Evolutionary conservation across 2,113 vertebrate species (phyloP), one percentile per base, ranked within the genome.

Genomic region (Carlito syrichta): DNA sequence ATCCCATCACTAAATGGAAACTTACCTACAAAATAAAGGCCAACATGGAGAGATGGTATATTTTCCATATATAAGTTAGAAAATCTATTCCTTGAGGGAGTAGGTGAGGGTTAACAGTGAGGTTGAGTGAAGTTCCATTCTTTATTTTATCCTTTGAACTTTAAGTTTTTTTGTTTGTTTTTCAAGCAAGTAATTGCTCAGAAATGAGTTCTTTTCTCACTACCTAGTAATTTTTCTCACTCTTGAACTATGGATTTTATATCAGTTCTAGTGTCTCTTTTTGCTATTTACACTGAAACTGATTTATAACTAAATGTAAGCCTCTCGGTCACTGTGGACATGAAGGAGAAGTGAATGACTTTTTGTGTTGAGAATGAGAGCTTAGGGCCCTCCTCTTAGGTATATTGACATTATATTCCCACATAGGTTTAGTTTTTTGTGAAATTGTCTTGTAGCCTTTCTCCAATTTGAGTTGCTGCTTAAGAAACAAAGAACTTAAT

Each of bases 161-260:
- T 90, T 76, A 22, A 58, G 35, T 43, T 69, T 48, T 16, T 87
- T 92, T 97, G 38, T 78, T n/a, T n/a, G n/a, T n/a, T n/a, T n/a
- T n/a, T 92, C 35, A 94, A 92, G 84, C 45, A 90, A 94, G n/a
- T 78, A 85, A 94, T 88, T 92, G 45, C 20, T 81, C 32, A 93
- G 52, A 94, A 96, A 48, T 58, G 17, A 60, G 62, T 71, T 91
- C 30, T 96, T 93, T 89, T 85, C 62, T 94, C 27, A 58, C 9
- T 52, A 89, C 40, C n/a, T 71, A 78, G 63, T 85, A 52, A 66
- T 97, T 94, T 96, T 93, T 96, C 38, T 91, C 84, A 30, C 63
- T 89, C 60, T 82, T 43, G 25, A 60, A 77, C 27, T 10, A 40
- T 25, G 1, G 58, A 71, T 95, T 93, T 94, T 77, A 23, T 84